Conservation (phyloP, 2,797 vertebrate species). For the Galaxias olidus region DNA sequence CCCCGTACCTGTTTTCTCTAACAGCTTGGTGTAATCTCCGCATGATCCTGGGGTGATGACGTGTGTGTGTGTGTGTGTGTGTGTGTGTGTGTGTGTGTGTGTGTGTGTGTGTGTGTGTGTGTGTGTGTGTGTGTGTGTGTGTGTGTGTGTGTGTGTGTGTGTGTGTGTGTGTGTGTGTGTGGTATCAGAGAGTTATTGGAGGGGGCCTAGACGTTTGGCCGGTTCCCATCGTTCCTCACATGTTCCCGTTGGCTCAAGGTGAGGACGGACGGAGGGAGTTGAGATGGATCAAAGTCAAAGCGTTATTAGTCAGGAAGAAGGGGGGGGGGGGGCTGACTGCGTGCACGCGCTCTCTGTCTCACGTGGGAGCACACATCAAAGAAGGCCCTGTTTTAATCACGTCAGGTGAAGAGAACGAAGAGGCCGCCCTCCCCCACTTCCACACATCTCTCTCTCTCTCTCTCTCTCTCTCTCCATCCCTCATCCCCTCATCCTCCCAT, state of each 20-base stretch:
- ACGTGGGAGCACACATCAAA: conserved; percentile 25
- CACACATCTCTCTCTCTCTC: conserved; percentile 14
- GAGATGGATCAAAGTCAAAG: conserved; percentile 22
- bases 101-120: too few relatives aligned
- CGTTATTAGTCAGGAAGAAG: background rate
- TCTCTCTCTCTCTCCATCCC: conserved; percentile 6
- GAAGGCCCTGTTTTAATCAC: conserved; percentile 4
- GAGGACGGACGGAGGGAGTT: conserved; percentile 18
- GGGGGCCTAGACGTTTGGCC: conserved; percentile 7
- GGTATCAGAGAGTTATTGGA: background rate
- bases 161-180: conserved; percentile 4
- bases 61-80: conserved; percentile 30
- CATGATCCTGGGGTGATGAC: conserved; percentile 23
- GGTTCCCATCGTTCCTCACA: conserved; percentile 22
- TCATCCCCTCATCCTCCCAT: background rate
- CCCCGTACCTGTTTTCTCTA: conserved; percentile 36
- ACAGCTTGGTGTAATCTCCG: conserved; percentile 40
- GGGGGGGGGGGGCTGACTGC: background rate
- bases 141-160: too few relatives aligned
- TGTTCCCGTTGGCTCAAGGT: conserved; percentile 3
- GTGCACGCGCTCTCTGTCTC: background rate
- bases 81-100: too few relatives aligned
- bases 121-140: too few relatives aligned
- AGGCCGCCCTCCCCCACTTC: background rate
- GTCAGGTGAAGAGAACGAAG: background rate